Base-by-base conservation (phyloP, 2,797 vertebrate genomes). In the Kryptopterus vitreolus region DNA sequence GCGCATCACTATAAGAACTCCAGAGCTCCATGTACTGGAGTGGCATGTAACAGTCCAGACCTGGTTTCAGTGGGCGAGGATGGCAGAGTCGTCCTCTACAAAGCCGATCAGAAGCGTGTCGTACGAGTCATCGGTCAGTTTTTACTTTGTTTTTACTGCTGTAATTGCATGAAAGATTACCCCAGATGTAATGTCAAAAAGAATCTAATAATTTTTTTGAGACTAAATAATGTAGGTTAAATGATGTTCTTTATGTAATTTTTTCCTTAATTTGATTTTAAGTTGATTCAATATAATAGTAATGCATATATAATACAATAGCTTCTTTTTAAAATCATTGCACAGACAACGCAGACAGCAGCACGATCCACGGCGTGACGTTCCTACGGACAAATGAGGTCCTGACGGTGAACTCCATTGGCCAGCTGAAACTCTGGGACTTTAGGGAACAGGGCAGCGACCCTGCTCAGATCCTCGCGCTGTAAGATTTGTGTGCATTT, bases 401-500 rank as follows among this genome's bases (percentile, higher is more conserved):
- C 83, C 87, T 99, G 84, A 99, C 98, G 0, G 96, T 99, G 74
- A 99, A 98, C 92, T 99, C 98, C 58, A 97, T 98, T 73, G 98
- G 98, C 65, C 98, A 99, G 84, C 94, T 99, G 81, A 99, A 99
- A 91, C 91, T 98, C 87, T 99, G 97, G 97, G 97, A 99, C 89
- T 91, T 99, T 84, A 95, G 97, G 89, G 94, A 96, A 83, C 96
- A 96, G 89, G 90, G 94, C 90, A 96, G 93, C 87, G 94, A 96
- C 3, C 96, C 97, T 0, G 95, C 96, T 55, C 97, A 98, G 86
- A 97, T 98, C 90, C 92, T 96, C 81, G 94, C 94, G 65, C 84
- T 95, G 95, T 96, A 90, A 94, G 95, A 82, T 29, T 58, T n/a
- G n/a, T n/a, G n/a, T n/a, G n/a, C n/a, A n/a, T n/a, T n/a, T n/a